These are phyloP conservation scores for Creontiades dilutus DNA, from an alignment of 2,888 invertebrate genomes.

Conservation along the genomic window DNA sequence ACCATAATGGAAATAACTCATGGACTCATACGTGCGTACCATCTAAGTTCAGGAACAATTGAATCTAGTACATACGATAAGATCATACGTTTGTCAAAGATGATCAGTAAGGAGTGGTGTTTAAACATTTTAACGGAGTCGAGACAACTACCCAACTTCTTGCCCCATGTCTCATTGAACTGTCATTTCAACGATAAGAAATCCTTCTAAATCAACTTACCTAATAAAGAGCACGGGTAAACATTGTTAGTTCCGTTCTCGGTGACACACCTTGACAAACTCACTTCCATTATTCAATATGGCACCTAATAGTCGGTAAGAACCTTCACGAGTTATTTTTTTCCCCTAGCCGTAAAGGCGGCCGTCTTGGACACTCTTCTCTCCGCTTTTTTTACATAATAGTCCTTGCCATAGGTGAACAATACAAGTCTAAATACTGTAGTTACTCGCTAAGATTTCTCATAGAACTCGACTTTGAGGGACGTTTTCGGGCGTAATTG, in stretches of 20 bases:
- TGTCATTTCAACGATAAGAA: background rate
- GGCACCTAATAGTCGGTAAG: constrained; percentile 38
- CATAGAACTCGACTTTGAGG: constrained; percentile 30
- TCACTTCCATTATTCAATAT: constrained; percentile 50
- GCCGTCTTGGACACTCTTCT: constrained; percentile 42
- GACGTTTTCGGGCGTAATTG: constrained; percentile 13
- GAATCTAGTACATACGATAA: too few relatives aligned
- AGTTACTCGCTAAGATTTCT: constrained; percentile 51
- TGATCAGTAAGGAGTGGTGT: too few relatives aligned
- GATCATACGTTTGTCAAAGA: too few relatives aligned
- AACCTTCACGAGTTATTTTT: constrained; percentile 40
- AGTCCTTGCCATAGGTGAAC: constrained; percentile 59
- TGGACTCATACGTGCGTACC: too few relatives aligned
- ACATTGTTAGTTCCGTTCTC: constrained; percentile 39
- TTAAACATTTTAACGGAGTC: too few relatives aligned
- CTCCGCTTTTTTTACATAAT: constrained; percentile 66
- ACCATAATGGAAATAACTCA: too few relatives aligned
- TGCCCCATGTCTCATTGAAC: background rate
- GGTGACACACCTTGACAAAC: constrained; percentile 27
- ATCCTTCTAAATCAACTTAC: background rate
- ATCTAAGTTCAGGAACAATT: too few relatives aligned
- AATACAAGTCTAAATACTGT: constrained; percentile 63
- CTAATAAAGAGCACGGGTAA: constrained; percentile 13
- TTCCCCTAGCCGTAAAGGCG: constrained; percentile 16
- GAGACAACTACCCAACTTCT: too few relatives aligned